phyloP scores from a whole-genome alignment of 2,797 vertebrate species.

The Cuculus canorus region DNA sequence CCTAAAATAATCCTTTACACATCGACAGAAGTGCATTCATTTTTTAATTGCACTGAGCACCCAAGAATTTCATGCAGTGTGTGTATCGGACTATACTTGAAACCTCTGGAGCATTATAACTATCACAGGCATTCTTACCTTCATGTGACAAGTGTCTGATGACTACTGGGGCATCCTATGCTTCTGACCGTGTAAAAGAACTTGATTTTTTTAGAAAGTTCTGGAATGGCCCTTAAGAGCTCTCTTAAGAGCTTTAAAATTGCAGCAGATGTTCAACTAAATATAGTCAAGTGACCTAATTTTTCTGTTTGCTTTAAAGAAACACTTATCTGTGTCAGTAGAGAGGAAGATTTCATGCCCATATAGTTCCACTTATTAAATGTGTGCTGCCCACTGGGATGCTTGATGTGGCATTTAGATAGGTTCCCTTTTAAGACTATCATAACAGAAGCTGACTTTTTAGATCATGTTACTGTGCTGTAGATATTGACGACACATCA shows the following conservation, averaged over 20 bases:
- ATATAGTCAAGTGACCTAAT: background rate
- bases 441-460: background rate
- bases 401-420: background rate
- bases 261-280: background rate
- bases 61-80: background rate
- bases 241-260: background rate
- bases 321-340: background rate
- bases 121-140: background rate
- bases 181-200: background rate
- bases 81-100: background rate
- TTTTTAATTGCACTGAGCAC: background rate
- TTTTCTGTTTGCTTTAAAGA: background rate
- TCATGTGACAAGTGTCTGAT: background rate
- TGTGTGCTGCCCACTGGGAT: background rate
- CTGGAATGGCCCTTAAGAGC: background rate
- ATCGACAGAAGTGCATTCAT: background rate
- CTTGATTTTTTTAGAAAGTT: background rate
- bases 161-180: background rate
- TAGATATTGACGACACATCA: background rate
- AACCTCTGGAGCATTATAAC: background rate
- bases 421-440: background rate
- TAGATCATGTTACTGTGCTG: accelerated
- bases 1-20: background rate
- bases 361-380: accelerated
- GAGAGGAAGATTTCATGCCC: no score